Evolutionary conservation across 2,888 invertebrate genomes (phyloP), one percentile per base, ranked within the genome.

Genomic region (Dynastes hyllus): DNA sequence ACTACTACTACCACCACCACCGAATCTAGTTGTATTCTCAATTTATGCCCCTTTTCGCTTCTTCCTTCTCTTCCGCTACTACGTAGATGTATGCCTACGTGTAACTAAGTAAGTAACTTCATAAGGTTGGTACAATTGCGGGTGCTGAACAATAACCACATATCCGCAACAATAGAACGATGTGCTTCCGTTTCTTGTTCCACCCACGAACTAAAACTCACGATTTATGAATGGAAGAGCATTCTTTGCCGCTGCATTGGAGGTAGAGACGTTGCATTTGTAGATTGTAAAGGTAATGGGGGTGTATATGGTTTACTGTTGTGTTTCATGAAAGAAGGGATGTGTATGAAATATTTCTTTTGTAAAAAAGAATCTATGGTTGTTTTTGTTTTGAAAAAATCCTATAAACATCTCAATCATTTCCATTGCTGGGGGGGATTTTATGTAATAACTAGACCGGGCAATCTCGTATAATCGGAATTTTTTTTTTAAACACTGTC

Each of bases 91-190:
- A 50, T 69, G 45, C 45, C n/a, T 53, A 37, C 50, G 40, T 32
- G 45, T 58, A 73, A 11, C 32, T 75, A 76, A 76, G 70, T 45
- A 65, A 53, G 76, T 84, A 82, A 82, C 81, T 84, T 83, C 83
- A 84, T 83, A 83, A 84, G 85, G 85, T 84, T 84, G 83, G 84
- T 83, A 85, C 85, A 83, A 85, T 84, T 85, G 85, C 85, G 84
- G 84, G 81, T 81, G 82, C 83, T 45, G 83, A 84, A 85, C 85
- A 85, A 86, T 86, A 85, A 85, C 86, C 85, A 86, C 85, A 85
- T 83, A 86, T 86, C 86, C 86, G 86, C 83, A 85, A 85, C 84
- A 83, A 86, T 86, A 85, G 84, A 85, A 85, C 29, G 84, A 84
- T 84, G 83, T 81, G 82, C 84, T 83, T 82, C 82, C 82, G 81